A percentile compares a stretch with the other conserved stretches of the same genome.
These are phyloP conservation scores for Heterotis niloticus DNA, from an alignment of 2,113 vertebrate species.

Conservation along the genomic window DNA sequence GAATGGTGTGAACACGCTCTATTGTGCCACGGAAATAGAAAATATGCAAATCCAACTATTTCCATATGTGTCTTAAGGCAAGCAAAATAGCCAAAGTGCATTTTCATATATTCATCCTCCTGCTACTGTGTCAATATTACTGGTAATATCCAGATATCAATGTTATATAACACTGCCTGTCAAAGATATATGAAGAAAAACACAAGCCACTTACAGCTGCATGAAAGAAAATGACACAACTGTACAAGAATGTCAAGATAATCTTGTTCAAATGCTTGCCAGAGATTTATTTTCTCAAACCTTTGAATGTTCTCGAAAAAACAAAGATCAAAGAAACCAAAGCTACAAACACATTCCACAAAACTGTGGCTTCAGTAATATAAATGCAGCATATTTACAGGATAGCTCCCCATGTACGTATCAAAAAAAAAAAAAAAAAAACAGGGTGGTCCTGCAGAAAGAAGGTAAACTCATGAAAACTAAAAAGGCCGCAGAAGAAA, in stretches of 20 bases:
- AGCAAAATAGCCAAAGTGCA: neutral
- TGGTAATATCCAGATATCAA: neutral
- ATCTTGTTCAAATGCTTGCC: too few relatives aligned
- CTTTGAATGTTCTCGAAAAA: neutral
- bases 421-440: too few relatives aligned
- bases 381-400: neutral
- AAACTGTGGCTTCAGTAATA: neutral
- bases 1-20: conserved; percentile 6
- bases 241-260: neutral
- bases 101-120: neutral
- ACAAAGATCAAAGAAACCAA: neutral
- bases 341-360: neutral
- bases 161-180: neutral
- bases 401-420: neutral
- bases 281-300: too few relatives aligned
- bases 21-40: conserved; percentile 14
- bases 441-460: too few relatives aligned
- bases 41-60: conserved; percentile 14
- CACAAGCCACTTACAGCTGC: neutral
- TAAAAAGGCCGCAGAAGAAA: neutral
- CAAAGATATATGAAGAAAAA: neutral
- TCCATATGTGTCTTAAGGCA: conserved; percentile 2
- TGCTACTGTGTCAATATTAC: neutral
- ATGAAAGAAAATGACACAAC: neutral
- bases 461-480: too few relatives aligned